These are phyloP conservation scores for Drosophila merina DNA, from an alignment of 2,888 invertebrate species.

Conservation along the genomic window DNA sequence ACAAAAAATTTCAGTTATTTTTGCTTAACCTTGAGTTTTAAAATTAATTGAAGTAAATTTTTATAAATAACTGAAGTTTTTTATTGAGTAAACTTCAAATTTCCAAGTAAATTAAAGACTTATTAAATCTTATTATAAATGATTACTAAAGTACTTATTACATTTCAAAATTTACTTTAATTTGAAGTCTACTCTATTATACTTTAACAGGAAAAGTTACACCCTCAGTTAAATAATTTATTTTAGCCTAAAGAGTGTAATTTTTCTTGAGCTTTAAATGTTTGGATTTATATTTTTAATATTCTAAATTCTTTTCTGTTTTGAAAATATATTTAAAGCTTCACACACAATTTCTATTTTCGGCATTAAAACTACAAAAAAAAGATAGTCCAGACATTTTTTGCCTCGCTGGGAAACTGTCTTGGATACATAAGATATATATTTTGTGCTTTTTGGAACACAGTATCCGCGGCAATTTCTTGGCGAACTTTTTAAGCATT, in stretches of 20 bases:
- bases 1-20: conserved; percentile 31
- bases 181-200: not conserved
- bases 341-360: not conserved
- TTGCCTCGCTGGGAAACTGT: not conserved
- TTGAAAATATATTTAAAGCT: not conserved
- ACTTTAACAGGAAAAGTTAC: not conserved
- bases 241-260: not conserved
- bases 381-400: conserved; percentile 37
- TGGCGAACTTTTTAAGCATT: not conserved
- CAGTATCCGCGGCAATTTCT: conserved; percentile 19
- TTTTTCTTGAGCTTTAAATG: not conserved
- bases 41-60: not conserved
- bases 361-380: not conserved
- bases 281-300: not conserved
- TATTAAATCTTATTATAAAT: too few relatives aligned
- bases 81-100: conserved; percentile 37
- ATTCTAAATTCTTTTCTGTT: not conserved
- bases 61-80: conserved; percentile 32
- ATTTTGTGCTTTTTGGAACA: not conserved
- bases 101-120: not conserved
- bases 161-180: not conserved
- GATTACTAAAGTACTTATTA: too few relatives aligned
- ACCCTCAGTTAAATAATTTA: not conserved
- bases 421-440: not conserved
- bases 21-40: not conserved